A percentile compares a stretch with the other conserved stretches of the same genome.
These are phyloP conservation scores for Halcyon smyrnensis DNA, from an alignment of 2,797 vertebrate genomes.

Conservation along the genomic window DNA sequence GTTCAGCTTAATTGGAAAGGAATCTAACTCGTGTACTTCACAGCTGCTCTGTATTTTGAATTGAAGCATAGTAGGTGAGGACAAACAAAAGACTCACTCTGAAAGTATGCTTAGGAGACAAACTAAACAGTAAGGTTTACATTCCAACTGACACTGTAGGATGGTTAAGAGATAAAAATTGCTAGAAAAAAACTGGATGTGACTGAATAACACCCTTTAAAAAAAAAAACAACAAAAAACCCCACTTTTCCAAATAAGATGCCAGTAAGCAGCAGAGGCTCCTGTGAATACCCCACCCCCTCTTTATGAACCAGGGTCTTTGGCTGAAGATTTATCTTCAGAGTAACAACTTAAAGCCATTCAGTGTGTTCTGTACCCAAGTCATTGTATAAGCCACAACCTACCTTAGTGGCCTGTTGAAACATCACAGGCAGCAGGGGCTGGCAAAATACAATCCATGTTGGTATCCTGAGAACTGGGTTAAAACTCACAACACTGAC, in stretches of 20 bases:
- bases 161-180: neutral
- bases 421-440: neutral
- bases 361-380: neutral
- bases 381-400: neutral
- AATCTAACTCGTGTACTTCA: neutral
- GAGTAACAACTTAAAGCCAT: neutral
- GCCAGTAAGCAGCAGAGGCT: neutral
- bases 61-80: neutral
- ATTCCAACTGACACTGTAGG: neutral
- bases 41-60: neutral
- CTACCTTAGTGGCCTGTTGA: neutral
- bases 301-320: neutral
- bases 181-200: neutral
- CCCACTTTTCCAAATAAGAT: neutral
- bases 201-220: neutral
- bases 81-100: neutral
- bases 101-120: neutral
- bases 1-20: neutral
- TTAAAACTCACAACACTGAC: neutral
- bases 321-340: neutral
- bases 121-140: neutral
- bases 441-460: neutral
- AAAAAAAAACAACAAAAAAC: neutral
- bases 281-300: neutral
- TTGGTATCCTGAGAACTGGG: neutral